These are phyloP conservation scores for Lissonota sp. DNA, from an alignment of 2,888 invertebrate genomes.

Conservation along the genomic window DNA sequence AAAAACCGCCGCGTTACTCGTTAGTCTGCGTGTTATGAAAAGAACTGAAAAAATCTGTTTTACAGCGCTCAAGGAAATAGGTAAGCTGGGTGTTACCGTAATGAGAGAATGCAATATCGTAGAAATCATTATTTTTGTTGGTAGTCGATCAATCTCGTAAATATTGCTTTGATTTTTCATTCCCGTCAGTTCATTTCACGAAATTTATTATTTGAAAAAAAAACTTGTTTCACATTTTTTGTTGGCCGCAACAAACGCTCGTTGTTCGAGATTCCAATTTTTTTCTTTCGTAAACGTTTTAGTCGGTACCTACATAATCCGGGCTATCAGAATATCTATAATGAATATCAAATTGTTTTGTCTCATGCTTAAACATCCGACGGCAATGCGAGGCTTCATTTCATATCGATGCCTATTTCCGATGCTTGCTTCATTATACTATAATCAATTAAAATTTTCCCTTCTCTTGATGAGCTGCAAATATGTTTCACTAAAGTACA, in stretches of 20 bases:
- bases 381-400: too few relatives aligned
- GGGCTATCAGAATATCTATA: too few relatives aligned
- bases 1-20: neutral
- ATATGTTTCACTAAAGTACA: neutral
- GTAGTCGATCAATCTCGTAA: constrained; percentile 17
- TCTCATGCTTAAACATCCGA: neutral
- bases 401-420: too few relatives aligned
- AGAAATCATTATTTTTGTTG: constrained; percentile 65
- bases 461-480: too few relatives aligned
- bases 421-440: too few relatives aligned
- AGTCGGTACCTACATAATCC: neutral
- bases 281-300: constrained; percentile 7
- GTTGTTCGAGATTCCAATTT: constrained; percentile 31
- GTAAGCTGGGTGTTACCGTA: constrained; percentile 78
- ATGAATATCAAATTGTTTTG: too few relatives aligned
- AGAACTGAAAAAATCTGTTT: constrained; percentile 79
- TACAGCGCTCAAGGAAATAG: constrained; percentile 84
- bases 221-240: constrained; percentile 21
- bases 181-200: neutral
- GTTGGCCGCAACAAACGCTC: constrained; percentile 10
- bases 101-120: constrained; percentile 78
- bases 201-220: neutral
- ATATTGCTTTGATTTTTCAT: constrained; percentile 1
- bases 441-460: too few relatives aligned
- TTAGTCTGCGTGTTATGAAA: constrained; percentile 19